Percentiles rank a stretch among this genome's conserved stretches.
Evolutionary conservation across 2,113 vertebrate species (phyloP).

Genomic region (Phodopus roborovskii): DNA sequence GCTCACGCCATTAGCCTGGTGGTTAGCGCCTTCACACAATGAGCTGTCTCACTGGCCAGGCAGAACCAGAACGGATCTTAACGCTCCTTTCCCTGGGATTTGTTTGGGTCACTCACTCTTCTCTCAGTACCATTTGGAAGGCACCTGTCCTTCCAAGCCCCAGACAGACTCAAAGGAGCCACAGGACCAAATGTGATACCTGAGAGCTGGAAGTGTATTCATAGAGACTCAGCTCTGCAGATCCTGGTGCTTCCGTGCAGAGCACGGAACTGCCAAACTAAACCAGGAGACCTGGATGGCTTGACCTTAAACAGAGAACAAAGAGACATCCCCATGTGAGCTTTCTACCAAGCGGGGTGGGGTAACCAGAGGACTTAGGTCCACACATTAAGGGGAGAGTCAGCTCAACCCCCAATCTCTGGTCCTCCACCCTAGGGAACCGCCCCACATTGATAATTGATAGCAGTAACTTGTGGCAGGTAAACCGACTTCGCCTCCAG

Average conservation of each 20-base stretch:
- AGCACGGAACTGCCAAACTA: background rate
- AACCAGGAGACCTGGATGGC: background rate
- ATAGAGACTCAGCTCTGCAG: background rate
- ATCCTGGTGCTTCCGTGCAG: accelerated
- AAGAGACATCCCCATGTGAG: background rate
- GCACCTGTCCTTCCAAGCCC: background rate
- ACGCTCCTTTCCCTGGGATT: background rate
- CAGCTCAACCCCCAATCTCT: background rate
- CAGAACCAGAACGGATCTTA: background rate
- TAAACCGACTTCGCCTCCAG: accelerated
- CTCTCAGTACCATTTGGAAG: background rate
- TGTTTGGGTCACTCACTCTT: background rate
- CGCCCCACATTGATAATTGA: accelerated
- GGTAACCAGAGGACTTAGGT: background rate
- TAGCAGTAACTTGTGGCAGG: accelerated
- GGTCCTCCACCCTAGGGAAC: background rate
- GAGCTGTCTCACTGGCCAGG: background rate
- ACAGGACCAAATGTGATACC: background rate
- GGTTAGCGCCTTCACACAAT: no score
- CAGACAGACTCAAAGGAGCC: background rate
- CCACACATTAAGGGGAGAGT: background rate
- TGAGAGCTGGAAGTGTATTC: background rate
- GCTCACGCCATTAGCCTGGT: background rate
- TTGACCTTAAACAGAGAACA: background rate
- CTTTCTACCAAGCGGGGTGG: background rate